Base-by-base conservation (phyloP, 2,113 vertebrate species). In the Oncorhynchus keta region DNA sequence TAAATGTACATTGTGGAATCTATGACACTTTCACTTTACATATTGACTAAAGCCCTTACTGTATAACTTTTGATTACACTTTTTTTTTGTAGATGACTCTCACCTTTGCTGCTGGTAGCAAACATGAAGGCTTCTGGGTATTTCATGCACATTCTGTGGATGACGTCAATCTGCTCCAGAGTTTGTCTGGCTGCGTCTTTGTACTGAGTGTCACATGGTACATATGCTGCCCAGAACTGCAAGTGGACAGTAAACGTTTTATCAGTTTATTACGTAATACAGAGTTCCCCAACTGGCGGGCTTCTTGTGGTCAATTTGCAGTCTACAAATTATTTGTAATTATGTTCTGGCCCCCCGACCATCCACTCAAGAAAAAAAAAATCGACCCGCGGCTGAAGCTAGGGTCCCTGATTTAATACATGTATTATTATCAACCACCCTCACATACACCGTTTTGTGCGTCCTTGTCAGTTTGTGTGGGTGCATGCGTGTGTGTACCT, bases 221-320 rank as follows among this genome's bases (percentile, higher is more conserved):
- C 91, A 1, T 91, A 99, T 1, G 89, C 97, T 0, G 95, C 94
- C 97, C 97, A 99, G 92, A 99, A 99, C 97, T 99, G 86, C 66
- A 75, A 59, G 68, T 77, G 65, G 67, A 84, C 57, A 66, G 55
- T 32, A 77, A 11, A 71, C 5, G 68, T 18, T 68, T 22, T 5
- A 48, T 48, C 5, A 13, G 20, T 45, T 49, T 48, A 22, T 70
- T 28, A 24, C 14, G 13, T 55, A 55, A 18, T 55, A 55, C 12
- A 14, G 14, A 16, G 13, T 73, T 18, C 30, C 14, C 61, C 16
- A 24, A 45, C 39, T 35, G 32, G 32, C 5, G 32, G 5, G 2
- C 39, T 11, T 45, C 39, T 45, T 45, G 9, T 2, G 9, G 39
- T 11, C 39, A 45, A 45, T 45, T 45, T 45, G 39, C 9, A 45